Evolutionary conservation across 2,113 vertebrate genomes (phyloP), one percentile per base, ranked within the genome.

Genomic region (Proteles cristata): DNA sequence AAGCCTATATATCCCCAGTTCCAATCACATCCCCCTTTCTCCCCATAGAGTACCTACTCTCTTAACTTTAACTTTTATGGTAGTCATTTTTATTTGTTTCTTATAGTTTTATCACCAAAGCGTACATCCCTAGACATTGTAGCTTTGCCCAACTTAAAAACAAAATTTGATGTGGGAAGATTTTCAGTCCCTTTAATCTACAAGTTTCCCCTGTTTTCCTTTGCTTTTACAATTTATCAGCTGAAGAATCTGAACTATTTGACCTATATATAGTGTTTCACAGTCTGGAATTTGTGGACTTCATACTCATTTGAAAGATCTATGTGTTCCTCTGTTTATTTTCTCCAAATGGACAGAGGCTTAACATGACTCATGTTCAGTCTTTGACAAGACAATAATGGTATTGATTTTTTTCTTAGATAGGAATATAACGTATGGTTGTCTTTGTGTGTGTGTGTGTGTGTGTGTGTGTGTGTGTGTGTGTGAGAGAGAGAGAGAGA

Each of bases 321-420:
- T 82, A 4, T 61, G 15, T 58, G 25, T 69, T 91, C 28, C 65
- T 61, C 45, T n/a, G 25, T 50, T 14, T 53, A 25, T 69, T 93
- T 65, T 68, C 48, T 39, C 53, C 2, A 94, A 89, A 71, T 50
- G 14, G 31, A 88, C 33, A 93, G 85, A 61, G 10, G 43, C 31
- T 92, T 94, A 92, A 39, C 33, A 45, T 82, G 25, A 76, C 50
- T 68, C 88, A 19, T 11, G 17, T 55, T 33, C 28, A 88, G 12
- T 89, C 25, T 53, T 85, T 94, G 88, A 89, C 48, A 94, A 92
- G 33, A 85, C 31, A 31, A 63, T 33, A 94, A 76, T 11, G 23
- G 25, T 87, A 48, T 4, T 87, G 68, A 87, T 88, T 93, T 90
- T 39, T 95, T 63, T 71, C 28, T 35, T 81, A 71, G 21, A 88